A percentile compares a stretch with the other conserved stretches of the same genome.
These are phyloP conservation scores for Marmota flaviventris DNA, from an alignment of 2,113 vertebrate species.

Conservation along the genomic window DNA sequence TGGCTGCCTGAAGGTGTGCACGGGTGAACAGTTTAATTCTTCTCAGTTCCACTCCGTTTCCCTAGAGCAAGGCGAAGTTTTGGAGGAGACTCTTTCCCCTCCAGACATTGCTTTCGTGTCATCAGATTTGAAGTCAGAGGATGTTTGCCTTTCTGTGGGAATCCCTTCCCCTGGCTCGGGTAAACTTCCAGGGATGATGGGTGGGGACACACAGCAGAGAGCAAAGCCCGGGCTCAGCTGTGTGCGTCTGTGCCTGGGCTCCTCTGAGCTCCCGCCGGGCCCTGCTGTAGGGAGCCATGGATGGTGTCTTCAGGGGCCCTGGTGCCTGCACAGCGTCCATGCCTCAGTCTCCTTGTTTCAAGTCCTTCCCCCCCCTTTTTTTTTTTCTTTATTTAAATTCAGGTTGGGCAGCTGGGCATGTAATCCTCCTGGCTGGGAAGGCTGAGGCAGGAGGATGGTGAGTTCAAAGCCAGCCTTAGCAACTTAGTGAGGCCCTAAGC, in stretches of 20 bases:
- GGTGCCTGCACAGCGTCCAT: background rate
- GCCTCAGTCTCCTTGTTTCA: background rate
- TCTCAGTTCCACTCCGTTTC: background rate
- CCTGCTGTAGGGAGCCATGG: background rate
- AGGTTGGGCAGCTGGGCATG: background rate
- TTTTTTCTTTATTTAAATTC: constrained; percentile 3
- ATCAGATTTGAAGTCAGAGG: constrained; percentile 31
- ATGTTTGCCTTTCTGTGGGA: constrained; percentile 13
- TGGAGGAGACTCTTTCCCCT: background rate
- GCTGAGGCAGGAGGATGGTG: too few relatives aligned
- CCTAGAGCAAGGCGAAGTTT: background rate
- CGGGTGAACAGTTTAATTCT: constrained; percentile 28
- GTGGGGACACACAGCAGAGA: background rate
- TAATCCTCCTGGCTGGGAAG: too few relatives aligned
- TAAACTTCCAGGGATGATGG: background rate
- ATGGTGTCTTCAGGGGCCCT: background rate
- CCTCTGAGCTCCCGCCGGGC: background rate
- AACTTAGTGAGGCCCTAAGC: too few relatives aligned
- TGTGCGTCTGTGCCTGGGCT: background rate
- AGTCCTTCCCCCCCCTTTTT: background rate
- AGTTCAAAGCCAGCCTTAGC: too few relatives aligned
- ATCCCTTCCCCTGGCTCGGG: background rate
- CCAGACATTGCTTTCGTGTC: background rate
- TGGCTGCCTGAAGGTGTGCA: background rate
- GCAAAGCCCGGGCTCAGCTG: background rate